phyloP scores from a whole-genome alignment of 1,140 invertebrate genomes.

The Stegodyphus mimosarum region DNA sequence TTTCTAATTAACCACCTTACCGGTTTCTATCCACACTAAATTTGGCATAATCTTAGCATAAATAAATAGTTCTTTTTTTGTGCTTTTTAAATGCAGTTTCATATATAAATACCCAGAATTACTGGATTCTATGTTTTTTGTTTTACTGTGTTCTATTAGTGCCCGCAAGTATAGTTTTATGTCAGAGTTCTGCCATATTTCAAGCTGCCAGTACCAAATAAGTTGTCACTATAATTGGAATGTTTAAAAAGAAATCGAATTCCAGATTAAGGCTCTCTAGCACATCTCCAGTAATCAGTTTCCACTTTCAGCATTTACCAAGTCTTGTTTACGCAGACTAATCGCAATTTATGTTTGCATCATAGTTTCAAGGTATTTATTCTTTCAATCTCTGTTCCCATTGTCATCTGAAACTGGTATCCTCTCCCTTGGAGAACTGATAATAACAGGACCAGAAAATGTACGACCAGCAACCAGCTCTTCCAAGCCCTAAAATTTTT shows the following conservation, averaged over 20 bases:
- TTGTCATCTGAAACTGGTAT: constrained; percentile 14
- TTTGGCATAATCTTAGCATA: too few species aligned
- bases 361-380: not conserved
- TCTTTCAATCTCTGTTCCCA: not conserved
- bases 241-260: not conserved
- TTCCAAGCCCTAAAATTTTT: constrained; percentile 72
- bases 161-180: not conserved
- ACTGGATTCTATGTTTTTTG: too few species aligned
- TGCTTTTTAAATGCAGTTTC: too few species aligned
- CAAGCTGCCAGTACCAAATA: not conserved
- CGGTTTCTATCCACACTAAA: too few species aligned
- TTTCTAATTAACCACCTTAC: too few species aligned
- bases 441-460: constrained; percentile 77
- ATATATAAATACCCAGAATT: too few species aligned
- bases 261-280: not conserved
- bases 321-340: not conserved
- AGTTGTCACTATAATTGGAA: not conserved
- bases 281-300: not conserved
- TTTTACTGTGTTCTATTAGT: too few species aligned
- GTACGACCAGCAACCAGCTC: constrained; percentile 76
- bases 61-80: too few species aligned
- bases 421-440: constrained; percentile 63
- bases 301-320: not conserved
- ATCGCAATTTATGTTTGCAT: not conserved
- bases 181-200: not conserved